Percentiles rank a stretch among this genome's conserved stretches.
Evolutionary conservation across 2,797 vertebrate species (phyloP).

Genomic region (Mormyrus hasselquistii): DNA sequence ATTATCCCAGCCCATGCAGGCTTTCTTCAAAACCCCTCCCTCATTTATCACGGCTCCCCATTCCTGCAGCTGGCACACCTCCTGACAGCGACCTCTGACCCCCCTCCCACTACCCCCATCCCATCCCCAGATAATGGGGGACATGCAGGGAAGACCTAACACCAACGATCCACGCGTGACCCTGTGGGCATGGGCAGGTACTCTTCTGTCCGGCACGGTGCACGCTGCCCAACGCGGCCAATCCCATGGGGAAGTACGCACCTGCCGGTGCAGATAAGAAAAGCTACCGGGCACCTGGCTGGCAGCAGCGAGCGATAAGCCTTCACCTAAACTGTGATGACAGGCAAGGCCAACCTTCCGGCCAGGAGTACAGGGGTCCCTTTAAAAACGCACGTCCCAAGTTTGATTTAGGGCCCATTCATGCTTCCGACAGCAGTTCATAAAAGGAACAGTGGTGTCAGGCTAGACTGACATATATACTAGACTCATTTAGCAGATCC

Average conservation of each 20-base stretch:
- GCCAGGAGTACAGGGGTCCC: not conserved
- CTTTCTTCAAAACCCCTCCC: constrained; percentile 4
- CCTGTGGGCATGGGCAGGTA: not conserved
- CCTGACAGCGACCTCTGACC: constrained; percentile 33
- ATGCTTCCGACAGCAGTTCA: not conserved
- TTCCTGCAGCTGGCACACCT: constrained; percentile 25
- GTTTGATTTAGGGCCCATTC: not conserved
- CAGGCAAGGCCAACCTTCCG: not conserved
- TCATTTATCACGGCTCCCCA: constrained; percentile 26
- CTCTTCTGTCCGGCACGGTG: not conserved
- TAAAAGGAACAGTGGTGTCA: not conserved
- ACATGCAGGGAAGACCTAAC: not conserved
- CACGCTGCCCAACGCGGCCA: not conserved
- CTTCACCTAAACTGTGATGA: not conserved
- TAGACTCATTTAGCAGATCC: not conserved
- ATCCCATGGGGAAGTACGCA: not conserved
- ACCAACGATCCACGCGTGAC: not conserved
- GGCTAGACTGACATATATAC: not conserved
- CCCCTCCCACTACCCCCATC: not conserved
- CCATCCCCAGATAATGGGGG: not conserved
- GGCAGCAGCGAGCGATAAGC: not conserved
- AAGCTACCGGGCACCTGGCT: not conserved
- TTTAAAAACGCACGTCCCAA: not conserved
- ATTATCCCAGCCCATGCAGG: constrained; percentile 14
- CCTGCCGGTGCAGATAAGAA: not conserved